Evolutionary conservation across 2,888 invertebrate genomes (phyloP).

Genomic region (Latrodectus hesperus): DNA sequence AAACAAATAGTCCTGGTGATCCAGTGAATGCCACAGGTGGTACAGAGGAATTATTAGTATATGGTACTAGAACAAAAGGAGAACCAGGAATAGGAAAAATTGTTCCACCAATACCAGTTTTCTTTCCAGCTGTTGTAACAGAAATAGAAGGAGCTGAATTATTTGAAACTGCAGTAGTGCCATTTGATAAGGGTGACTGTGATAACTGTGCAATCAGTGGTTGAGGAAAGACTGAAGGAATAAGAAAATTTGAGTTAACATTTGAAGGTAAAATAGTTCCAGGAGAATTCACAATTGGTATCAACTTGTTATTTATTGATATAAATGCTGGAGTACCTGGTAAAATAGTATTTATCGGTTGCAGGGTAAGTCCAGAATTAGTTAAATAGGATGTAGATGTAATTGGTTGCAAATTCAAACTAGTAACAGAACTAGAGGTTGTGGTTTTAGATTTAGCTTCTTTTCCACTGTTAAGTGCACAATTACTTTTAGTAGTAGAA

Average conservation of each 20-base stretch:
- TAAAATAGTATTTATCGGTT: not conserved
- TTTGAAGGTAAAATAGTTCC: constrained; percentile 14
- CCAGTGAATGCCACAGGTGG: not conserved
- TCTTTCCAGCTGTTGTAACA: not conserved
- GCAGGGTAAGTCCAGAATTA: not conserved
- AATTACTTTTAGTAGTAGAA: not conserved
- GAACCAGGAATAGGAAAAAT: not conserved
- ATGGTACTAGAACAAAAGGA: not conserved
- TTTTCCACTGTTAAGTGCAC: not conserved
- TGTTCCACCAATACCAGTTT: too few species aligned
- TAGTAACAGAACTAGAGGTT: not conserved
- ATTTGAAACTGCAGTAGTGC: not conserved
- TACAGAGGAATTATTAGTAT: not conserved
- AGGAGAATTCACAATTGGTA: constrained; percentile 29
- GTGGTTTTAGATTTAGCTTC: not conserved
- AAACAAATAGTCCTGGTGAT: not conserved
- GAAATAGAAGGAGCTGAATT: not conserved
- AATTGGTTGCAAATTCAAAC: not conserved
- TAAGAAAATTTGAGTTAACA: constrained; percentile 12
- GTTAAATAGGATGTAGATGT: not conserved
- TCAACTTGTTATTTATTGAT: constrained; percentile 39
- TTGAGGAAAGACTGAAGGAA: constrained; percentile 3
- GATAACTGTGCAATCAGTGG: not conserved
- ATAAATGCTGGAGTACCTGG: constrained; percentile 31
- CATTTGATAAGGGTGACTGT: not conserved